A percentile compares a stretch with the other conserved stretches of the same genome.
phyloP scores from a whole-genome alignment of 2,113 vertebrate species.

The Cryptomyrus ogoouensis region DNA sequence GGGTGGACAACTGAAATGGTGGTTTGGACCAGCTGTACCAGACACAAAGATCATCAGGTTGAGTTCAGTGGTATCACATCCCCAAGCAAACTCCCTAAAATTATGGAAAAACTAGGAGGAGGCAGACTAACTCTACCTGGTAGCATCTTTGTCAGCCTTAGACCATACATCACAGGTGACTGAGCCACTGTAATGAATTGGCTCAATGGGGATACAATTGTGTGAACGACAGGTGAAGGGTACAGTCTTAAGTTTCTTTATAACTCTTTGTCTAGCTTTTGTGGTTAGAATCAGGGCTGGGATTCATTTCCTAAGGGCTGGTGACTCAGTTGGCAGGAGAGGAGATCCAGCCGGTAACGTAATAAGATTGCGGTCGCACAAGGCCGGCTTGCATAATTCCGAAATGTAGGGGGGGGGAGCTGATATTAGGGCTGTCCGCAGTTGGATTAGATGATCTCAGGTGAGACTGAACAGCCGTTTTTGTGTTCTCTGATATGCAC shows the following conservation, averaged over 20 bases:
- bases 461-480: slow-evolving; percentile 50
- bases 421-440: background rate
- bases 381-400: slow-evolving; percentile 34
- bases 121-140: slow-evolving; percentile 44
- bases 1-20: slow-evolving; percentile 72
- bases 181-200: slow-evolving; percentile 43
- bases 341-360: slow-evolving; percentile 33
- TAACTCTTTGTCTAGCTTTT: slow-evolving; percentile 2
- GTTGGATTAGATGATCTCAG: slow-evolving; percentile 56
- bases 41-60: slow-evolving; percentile 37
- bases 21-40: slow-evolving; percentile 26
- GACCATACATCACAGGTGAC: slow-evolving; percentile 52
- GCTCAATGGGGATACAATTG: slow-evolving; percentile 20
- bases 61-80: slow-evolving; percentile 49
- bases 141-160: slow-evolving; percentile 48
- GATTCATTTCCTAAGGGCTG: slow-evolving; percentile 69
- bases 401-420: background rate
- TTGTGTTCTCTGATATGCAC: slow-evolving; percentile 51
- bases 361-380: slow-evolving; percentile 45
- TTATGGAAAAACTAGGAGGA: slow-evolving; percentile 30
- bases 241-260: slow-evolving; percentile 63
- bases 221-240: slow-evolving; percentile 54
- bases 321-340: slow-evolving; percentile 51
- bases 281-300: slow-evolving; percentile 54
- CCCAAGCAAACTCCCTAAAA: slow-evolving; percentile 48